Evolutionary conservation across 1,140 invertebrate genomes (phyloP).

Genomic region (Ruditapes philippinarum): DNA sequence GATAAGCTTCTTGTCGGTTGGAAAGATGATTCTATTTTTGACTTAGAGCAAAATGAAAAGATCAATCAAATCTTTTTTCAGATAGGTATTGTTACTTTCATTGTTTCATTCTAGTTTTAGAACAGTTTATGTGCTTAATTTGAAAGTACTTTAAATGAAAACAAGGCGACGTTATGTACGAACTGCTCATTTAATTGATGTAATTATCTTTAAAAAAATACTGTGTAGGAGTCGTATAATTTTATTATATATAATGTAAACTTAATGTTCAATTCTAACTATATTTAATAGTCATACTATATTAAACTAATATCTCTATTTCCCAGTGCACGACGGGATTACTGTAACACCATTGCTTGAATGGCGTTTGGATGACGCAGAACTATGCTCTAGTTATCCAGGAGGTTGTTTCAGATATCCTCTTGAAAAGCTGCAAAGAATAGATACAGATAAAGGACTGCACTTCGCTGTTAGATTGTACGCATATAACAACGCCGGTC

Average conservation of each 20-base stretch:
- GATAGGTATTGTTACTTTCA: conserved; percentile 64
- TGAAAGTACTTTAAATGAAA: too few species aligned
- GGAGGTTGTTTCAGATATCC: conserved; percentile 64
- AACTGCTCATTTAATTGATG: too few species aligned
- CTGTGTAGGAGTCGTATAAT: too few species aligned
- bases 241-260: too few species aligned
- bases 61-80: conserved; percentile 59
- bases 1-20: conserved; percentile 62
- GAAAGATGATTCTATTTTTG: conserved; percentile 63
- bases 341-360: not conserved
- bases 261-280: too few species aligned
- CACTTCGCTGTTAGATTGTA: conserved; percentile 58
- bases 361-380: not conserved
- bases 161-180: too few species aligned
- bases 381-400: not conserved
- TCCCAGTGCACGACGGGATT: conserved; percentile 4
- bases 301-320: too few species aligned
- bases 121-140: too few species aligned
- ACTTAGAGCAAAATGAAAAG: conserved; percentile 63
- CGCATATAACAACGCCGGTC: conserved; percentile 71
- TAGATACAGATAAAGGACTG: conserved; percentile 28
- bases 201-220: too few species aligned
- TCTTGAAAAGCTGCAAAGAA: conserved; percentile 32
- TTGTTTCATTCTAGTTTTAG: too few species aligned
- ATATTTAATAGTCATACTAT: too few species aligned